A percentile compares a stretch with the other conserved stretches of the same genome.
Conservation (phyloP, 2,113 vertebrate genomes). For the Paracanthobrama guichenoti region DNA sequence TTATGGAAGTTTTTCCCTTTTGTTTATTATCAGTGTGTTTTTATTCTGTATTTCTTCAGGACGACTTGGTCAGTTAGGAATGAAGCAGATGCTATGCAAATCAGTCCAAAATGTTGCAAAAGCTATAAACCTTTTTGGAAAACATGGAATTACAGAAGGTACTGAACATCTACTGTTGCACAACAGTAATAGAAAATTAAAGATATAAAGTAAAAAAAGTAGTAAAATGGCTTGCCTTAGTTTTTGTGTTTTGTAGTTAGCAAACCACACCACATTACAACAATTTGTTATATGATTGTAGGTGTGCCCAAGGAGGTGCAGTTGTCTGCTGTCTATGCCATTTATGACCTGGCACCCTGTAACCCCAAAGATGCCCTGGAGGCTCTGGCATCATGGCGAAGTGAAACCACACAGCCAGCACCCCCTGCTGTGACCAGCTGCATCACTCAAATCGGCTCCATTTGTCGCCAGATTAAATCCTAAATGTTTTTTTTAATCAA, state of each 20-base stretch:
- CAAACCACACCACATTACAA: neutral
- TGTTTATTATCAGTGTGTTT: neutral
- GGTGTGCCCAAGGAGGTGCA: slow-evolving; percentile 91
- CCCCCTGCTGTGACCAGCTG: slow-evolving; percentile 78
- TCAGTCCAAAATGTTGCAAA: slow-evolving; percentile 85
- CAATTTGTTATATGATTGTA: slow-evolving; percentile 57
- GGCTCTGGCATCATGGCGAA: slow-evolving; percentile 81
- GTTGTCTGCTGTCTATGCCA: slow-evolving; percentile 87
- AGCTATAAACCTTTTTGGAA: slow-evolving; percentile 85
- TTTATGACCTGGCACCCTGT: slow-evolving; percentile 87
- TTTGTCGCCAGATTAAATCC: slow-evolving; percentile 71
- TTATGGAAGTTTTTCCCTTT: neutral
- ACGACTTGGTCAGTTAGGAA: slow-evolving; percentile 85
- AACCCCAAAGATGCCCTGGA: slow-evolving; percentile 82
- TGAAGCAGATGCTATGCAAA: slow-evolving; percentile 81
- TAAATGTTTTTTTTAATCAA: slow-evolving; percentile 45
- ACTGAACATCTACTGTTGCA: neutral
- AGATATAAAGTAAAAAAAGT: neutral
- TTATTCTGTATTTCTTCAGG: slow-evolving; percentile 69
- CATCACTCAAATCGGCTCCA: slow-evolving; percentile 80
- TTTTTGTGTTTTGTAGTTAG: neutral
- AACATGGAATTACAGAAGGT: slow-evolving; percentile 89
- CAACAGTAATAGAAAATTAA: neutral
- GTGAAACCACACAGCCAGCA: slow-evolving; percentile 65
- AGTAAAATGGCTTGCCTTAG: neutral